phyloP scores from a whole-genome alignment of 2,888 invertebrate genomes.

The Drosophila cognata region DNA sequence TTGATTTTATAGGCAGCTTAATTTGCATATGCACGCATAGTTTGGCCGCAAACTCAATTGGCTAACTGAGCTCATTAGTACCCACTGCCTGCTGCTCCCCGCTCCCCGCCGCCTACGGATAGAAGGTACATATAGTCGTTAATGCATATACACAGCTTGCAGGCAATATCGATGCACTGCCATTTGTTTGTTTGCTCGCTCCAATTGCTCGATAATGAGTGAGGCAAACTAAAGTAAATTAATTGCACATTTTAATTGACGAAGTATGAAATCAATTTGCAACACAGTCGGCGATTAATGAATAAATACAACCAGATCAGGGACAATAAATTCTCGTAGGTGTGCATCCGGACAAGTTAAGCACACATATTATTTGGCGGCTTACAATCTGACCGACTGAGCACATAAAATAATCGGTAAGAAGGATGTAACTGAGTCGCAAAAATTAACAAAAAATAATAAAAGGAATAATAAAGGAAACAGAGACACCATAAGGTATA shows the following conservation, averaged over 20 bases:
- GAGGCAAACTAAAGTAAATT: slow-evolving; percentile 75
- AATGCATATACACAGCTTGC: background rate
- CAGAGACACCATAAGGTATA: background rate
- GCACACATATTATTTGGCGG: slow-evolving; percentile 32
- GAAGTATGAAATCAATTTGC: slow-evolving; percentile 81
- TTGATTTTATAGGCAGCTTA: slow-evolving; percentile 64
- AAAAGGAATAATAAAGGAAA: background rate
- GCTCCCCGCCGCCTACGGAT: too few species aligned
- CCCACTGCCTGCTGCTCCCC: slow-evolving; percentile 1
- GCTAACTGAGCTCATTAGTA: slow-evolving; percentile 80
- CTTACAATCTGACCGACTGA: background rate
- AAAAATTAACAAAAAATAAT: background rate
- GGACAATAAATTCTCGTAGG: slow-evolving; percentile 64
- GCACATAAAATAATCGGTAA: slow-evolving; percentile 13
- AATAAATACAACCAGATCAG: slow-evolving; percentile 54
- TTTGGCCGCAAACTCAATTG: slow-evolving; percentile 72
- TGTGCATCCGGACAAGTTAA: slow-evolving; percentile 41
- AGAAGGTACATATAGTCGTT: background rate
- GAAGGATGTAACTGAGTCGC: background rate
- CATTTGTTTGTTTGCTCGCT: slow-evolving; percentile 12
- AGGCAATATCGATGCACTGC: slow-evolving; percentile 4
- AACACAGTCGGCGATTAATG: slow-evolving; percentile 64
- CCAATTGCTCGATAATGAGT: slow-evolving; percentile 61
- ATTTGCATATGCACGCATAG: slow-evolving; percentile 45
- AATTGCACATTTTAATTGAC: slow-evolving; percentile 82